Base-by-base conservation (phyloP, 2,888 invertebrate species). In the Nymphalis polychloros region DNA sequence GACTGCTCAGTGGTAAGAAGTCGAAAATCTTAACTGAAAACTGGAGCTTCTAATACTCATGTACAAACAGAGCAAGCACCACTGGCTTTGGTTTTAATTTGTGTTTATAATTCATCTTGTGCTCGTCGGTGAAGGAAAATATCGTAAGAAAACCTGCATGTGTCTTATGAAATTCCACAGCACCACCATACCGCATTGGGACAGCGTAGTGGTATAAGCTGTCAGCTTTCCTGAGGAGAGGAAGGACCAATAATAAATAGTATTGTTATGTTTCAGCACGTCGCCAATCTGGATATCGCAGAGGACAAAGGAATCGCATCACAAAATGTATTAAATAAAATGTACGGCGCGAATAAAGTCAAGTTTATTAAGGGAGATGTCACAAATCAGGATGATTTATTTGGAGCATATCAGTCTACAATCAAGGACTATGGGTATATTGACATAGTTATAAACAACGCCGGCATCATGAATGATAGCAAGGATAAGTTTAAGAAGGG, bases 301-400 rank as follows among this genome's bases (percentile, higher is more conserved):
- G 81, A 79, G n/a, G 74, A 76, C 13, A 72, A 72, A 13, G 86
- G 85, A 8, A 59, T 75, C 0, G 72, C 72, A 3, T 73, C 83
- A 2, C 79, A 83, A 76, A 75, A 75, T 8, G 79, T 81, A 67
- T 67, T 85, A 6, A 81, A 79, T 62, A 50, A 77, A 1, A 81
- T 83, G 71, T 80, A 81, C 53, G 84, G 84, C 0, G 70, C 63
- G 1, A 75, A 77, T 5, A 84, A 76, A 71, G 76, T 80, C 0
- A 81, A 82, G 66, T 87, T 82, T 61, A 75, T 79, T 59, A 80
- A 81, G 67, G 84, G 84, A 63, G 86, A 88, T 64, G 86, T 88
- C 2, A 79, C 85, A 4, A 75, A 82, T 61, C 83, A 84, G 4
- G 78, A 79, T 0, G 72, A 80, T 60, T 71, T 87, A 1, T 60